Base-by-base conservation (phyloP, 2,113 vertebrate species). In the Arvicanthis niloticus region DNA sequence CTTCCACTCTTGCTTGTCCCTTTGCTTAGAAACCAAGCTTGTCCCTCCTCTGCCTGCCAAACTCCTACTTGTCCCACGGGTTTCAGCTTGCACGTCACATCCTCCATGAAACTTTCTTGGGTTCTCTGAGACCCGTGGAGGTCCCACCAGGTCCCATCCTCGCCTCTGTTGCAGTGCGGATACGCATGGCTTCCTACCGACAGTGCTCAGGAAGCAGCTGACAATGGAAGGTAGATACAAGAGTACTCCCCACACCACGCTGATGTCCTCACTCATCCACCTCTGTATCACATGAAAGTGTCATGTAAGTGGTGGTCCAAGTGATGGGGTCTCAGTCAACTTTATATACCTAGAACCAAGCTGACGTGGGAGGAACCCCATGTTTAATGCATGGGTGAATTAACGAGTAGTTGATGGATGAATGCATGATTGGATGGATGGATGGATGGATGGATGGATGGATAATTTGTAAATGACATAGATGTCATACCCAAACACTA, bases 21-120 rank as follows among this genome's bases (percentile, higher is more conserved):
- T 86, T 58, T 93, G 87, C 65, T 75, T 84, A 88, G 51, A 94
- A 88, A 81, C 65, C 51, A 91, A 21, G 11, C 24, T 84, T 85
- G 72, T 5, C 53, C 24, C 60, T 95, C 93, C 48, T 87, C 68
- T 92, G 72, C 75, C 75, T 94, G 29, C 53, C 77, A 22, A 60
- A 91, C 26, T 51, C 67, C 60, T 87, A 42, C 91, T 78, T 68
- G 82, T 51, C 48, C 51, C 9, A 4, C 45, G 67, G 42, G 40
- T 96, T 96, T 94, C 51, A 93, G 80, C 45, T 90, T 60, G 77
- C 17, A 94, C n/a, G 78, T 90, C 58, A 88, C 42, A 70, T 93
- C 85, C 51, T 97, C 78, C 65, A 77, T 48, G 93, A 91, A 80
- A 51, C 51, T 31, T 91, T 93, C 90, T 12, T 7, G 13, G 87